Percentiles rank a stretch among this genome's conserved stretches.
phyloP scores from a whole-genome alignment of 2,113 vertebrate genomes.

The Podarcis muralis region DNA sequence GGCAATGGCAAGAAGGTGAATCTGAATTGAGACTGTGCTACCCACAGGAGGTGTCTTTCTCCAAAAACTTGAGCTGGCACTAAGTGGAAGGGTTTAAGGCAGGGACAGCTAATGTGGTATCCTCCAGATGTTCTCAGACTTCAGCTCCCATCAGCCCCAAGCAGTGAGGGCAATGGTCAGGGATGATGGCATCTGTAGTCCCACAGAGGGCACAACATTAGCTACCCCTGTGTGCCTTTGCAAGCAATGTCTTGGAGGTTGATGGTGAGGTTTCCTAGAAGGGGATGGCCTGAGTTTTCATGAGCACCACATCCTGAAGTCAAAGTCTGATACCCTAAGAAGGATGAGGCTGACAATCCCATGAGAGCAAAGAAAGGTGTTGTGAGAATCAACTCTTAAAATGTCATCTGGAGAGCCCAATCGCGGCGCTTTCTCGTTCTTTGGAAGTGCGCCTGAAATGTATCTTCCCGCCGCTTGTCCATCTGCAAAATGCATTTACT shows the following conservation, averaged over 20 bases:
- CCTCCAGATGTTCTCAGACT: no score
- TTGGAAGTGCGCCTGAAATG: not conserved
- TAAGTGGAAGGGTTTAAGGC: no score
- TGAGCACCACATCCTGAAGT: not conserved
- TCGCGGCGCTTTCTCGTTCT: not conserved
- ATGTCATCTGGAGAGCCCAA: rapidly evolving
- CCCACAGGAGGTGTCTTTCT: no score
- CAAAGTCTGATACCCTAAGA: not conserved
- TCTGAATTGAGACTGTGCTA: no score
- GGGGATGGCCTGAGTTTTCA: not conserved
- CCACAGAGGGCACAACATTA: no score
- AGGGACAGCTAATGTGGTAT: no score
- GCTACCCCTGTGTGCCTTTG: not conserved
- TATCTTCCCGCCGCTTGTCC: constrained; percentile 4
- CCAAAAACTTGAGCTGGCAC: no score
- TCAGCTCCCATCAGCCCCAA: no score
- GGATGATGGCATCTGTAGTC: no score
- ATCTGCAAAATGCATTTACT: constrained; percentile 55
- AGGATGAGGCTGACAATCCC: constrained; percentile 16
- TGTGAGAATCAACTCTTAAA: constrained; percentile 23
- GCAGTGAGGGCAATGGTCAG: no score
- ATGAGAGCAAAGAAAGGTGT: not conserved
- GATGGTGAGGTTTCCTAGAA: not conserved
- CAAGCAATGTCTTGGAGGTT: not conserved
- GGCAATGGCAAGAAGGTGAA: no score